Percentiles rank a stretch among this genome's conserved stretches.
These are phyloP conservation scores for Echiichthys vipera DNA, from an alignment of 2,797 vertebrate species.

Conservation along the genomic window DNA sequence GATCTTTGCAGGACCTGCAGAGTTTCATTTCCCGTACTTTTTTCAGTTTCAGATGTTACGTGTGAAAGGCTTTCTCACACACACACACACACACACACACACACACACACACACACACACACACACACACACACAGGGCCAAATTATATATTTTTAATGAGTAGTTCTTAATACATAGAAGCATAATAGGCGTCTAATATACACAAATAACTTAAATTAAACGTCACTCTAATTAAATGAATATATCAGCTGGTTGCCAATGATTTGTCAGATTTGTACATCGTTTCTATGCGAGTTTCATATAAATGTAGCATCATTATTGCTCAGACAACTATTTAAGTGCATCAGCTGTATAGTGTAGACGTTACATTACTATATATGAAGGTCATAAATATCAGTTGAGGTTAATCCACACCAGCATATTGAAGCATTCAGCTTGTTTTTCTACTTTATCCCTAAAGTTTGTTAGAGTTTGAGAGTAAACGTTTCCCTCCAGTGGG, in stretches of 20 bases:
- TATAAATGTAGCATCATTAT: neutral
- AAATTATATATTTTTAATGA: no score
- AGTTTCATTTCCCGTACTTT: neutral
- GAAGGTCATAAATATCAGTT: no score
- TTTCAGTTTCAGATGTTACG: neutral
- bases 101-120: no score
- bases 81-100: no score
- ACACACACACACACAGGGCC: no score
- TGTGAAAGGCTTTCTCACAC: no score
- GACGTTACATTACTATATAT: no score
- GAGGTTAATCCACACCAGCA: neutral
- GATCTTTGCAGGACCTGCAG: neutral
- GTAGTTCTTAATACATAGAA: neutral
- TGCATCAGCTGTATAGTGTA: no score
- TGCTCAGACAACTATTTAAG: neutral
- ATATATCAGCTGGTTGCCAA: neutral
- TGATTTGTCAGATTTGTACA: neutral
- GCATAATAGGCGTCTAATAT: neutral
- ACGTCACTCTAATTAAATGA: neutral
- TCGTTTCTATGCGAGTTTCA: neutral
- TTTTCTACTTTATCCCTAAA: no score
- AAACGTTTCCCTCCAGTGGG: neutral
- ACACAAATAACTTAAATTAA: neutral
- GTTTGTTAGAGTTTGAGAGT: no score
- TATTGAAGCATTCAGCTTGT: no score